Evolutionary conservation across 2,797 vertebrate species (phyloP).

Genomic region (Melanogrammus aeglefinus): DNA sequence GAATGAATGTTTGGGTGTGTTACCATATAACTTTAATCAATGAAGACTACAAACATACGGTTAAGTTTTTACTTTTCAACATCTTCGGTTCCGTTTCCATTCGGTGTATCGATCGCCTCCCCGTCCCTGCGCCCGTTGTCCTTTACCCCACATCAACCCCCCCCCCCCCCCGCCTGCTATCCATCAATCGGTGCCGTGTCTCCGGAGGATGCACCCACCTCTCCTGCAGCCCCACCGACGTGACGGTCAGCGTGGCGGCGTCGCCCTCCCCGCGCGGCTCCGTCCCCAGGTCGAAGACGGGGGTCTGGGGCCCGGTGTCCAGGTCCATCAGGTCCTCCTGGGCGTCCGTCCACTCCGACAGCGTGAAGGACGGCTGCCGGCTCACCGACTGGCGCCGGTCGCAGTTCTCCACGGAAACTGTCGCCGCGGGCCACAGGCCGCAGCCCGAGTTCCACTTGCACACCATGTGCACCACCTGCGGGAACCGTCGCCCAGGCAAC

Average conservation of each 20-base stretch:
- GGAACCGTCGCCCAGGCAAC: conserved; percentile 10
- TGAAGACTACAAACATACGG: neutral
- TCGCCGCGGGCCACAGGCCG: conserved; percentile 54
- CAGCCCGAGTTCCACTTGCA: conserved; percentile 65
- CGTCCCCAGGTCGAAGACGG: conserved; percentile 86
- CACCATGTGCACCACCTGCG: conserved; percentile 78
- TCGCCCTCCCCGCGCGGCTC: conserved; percentile 87
- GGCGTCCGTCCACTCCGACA: conserved; percentile 95
- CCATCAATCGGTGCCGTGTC: no score
- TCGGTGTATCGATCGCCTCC: no score
- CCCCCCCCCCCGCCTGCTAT: neutral
- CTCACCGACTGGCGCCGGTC: conserved; percentile 94
- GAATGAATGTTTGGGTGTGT: neutral
- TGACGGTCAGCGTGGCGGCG: conserved; percentile 85
- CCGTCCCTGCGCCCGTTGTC: neutral
- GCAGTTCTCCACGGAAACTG: conserved; percentile 60
- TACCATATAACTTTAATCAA: neutral
- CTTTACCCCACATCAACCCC: neutral
- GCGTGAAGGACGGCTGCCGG: conserved; percentile 95
- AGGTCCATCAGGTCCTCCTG: conserved; percentile 89
- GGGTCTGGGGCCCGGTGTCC: conserved; percentile 86
- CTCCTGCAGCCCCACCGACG: conserved; percentile 93
- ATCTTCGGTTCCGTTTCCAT: no score
- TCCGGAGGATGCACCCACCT: conserved; percentile 69
- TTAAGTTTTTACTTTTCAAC: no score